These are phyloP conservation scores for Melospiza georgiana DNA, from an alignment of 2,113 vertebrate genomes.

Conservation along the genomic window DNA sequence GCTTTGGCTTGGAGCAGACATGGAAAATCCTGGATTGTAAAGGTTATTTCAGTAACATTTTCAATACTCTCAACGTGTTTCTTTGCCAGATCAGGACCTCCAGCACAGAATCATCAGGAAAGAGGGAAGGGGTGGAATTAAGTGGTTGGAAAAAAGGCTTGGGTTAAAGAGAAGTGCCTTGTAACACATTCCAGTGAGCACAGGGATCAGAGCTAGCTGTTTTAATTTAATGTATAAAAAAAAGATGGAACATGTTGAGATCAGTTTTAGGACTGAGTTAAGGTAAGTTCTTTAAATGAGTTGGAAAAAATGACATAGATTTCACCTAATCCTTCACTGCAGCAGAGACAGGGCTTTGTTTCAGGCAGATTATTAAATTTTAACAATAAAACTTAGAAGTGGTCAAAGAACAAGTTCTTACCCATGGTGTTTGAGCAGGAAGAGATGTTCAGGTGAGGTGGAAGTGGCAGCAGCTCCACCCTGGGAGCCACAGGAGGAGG, in stretches of 20 bases:
- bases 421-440: fast-evolving
- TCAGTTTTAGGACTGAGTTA: background rate
- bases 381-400: background rate
- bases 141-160: background rate
- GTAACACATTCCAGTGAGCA: background rate
- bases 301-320: background rate
- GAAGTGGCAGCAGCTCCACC: background rate
- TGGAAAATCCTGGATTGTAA: background rate
- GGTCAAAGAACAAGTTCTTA: background rate
- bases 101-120: background rate
- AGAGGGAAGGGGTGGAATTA: background rate
- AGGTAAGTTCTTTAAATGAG: background rate
- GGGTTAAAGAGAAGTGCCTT: background rate
- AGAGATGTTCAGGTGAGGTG: background rate
- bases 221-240: background rate
- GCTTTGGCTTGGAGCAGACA: background rate
- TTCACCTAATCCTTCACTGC: background rate
- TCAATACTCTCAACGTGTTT: fast-evolving
- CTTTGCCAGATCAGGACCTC: background rate
- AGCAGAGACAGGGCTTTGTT: background rate
- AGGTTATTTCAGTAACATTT: background rate
- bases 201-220: background rate
- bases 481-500: background rate
- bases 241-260: background rate
- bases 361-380: background rate